Percentiles rank a stretch among this genome's conserved stretches.
phyloP scores from a whole-genome alignment of 2,113 vertebrate genomes.

The Emydocephalus ijimae region DNA sequence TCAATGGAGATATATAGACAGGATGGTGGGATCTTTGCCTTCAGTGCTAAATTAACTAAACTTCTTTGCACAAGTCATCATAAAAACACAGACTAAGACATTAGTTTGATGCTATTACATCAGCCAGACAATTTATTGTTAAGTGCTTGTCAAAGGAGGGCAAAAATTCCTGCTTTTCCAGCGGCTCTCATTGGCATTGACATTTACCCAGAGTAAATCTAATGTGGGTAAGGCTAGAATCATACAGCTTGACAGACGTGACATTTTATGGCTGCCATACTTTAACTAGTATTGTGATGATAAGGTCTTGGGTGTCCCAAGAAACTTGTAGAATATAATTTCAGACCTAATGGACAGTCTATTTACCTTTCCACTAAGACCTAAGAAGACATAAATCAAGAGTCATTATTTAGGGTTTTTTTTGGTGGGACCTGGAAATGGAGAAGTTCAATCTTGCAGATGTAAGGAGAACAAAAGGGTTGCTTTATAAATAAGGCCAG shows the following conservation, averaged over 20 bases:
- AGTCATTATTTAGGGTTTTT: slow-evolving; percentile 36
- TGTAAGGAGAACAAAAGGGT: slow-evolving; percentile 27
- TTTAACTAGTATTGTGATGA: slow-evolving; percentile 69
- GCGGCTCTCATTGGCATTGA: slow-evolving; percentile 67
- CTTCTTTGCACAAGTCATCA: slow-evolving; percentile 35
- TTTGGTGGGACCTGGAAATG: slow-evolving; percentile 39
- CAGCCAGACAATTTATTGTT: slow-evolving; percentile 68
- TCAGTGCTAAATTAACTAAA: slow-evolving; percentile 38
- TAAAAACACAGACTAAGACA: slow-evolving; percentile 49
- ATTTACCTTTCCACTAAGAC: slow-evolving; percentile 69
- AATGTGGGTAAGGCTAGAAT: slow-evolving; percentile 64
- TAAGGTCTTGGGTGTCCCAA: slow-evolving; percentile 69
- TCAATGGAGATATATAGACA: slow-evolving; percentile 13
- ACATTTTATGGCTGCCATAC: slow-evolving; percentile 71
- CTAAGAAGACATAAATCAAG: slow-evolving; percentile 71
- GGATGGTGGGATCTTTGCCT: slow-evolving; percentile 1
- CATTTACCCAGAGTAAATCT: slow-evolving; percentile 77
- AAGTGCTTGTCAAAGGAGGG: slow-evolving; percentile 67
- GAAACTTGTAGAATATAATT: slow-evolving; percentile 70
- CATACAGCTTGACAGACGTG: slow-evolving; percentile 68
- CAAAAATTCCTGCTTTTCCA: slow-evolving; percentile 58
- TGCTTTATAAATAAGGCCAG: slow-evolving; percentile 27
- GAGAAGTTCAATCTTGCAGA: slow-evolving; percentile 56
- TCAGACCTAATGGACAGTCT: slow-evolving; percentile 67
- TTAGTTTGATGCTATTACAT: slow-evolving; percentile 66